A percentile compares a stretch with the other conserved stretches of the same genome.
Conservation (phyloP, 2,888 invertebrate species). For the Agonum fuliginosum region DNA sequence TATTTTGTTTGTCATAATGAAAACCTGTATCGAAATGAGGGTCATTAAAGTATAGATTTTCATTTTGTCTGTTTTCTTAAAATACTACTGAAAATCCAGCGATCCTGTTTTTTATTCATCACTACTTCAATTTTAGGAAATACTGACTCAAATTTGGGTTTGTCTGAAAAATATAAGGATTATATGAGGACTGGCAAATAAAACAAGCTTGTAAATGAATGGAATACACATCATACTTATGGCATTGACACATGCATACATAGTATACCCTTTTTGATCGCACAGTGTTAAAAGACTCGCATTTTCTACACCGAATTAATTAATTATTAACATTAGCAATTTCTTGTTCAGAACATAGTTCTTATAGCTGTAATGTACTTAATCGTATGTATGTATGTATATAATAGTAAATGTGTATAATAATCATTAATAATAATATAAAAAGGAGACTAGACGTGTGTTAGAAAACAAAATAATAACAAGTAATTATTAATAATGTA, state of each 20-base stretch:
- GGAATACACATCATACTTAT: slow-evolving; percentile 55
- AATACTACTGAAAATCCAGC: too few species aligned
- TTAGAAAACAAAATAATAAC: slow-evolving; percentile 56
- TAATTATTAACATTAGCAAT: slow-evolving; percentile 34
- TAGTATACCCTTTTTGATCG: slow-evolving; percentile 47
- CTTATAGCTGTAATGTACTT: slow-evolving; percentile 44
- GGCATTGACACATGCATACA: slow-evolving; percentile 55
- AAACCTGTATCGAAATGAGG: too few species aligned
- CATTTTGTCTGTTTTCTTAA: too few species aligned
- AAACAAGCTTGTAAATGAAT: slow-evolving; percentile 33
- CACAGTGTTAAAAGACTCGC: slow-evolving; percentile 37
- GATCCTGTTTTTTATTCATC: too few species aligned
- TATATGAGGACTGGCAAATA: too few species aligned
- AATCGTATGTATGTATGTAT: slow-evolving; percentile 48
- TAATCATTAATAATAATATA: slow-evolving; percentile 49
- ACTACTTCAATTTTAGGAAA: too few species aligned
- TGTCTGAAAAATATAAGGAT: too few species aligned
- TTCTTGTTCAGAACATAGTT: slow-evolving; percentile 44
- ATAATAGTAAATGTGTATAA: slow-evolving; percentile 51
- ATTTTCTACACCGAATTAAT: slow-evolving; percentile 40
- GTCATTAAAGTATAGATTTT: too few species aligned
- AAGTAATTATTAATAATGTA: slow-evolving; percentile 55
- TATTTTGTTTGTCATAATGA: too few species aligned
- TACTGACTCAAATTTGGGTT: too few species aligned
- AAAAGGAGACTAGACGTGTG: slow-evolving; percentile 55